Conservation (phyloP, 2,113 vertebrate species). For the Egretta garzetta region DNA sequence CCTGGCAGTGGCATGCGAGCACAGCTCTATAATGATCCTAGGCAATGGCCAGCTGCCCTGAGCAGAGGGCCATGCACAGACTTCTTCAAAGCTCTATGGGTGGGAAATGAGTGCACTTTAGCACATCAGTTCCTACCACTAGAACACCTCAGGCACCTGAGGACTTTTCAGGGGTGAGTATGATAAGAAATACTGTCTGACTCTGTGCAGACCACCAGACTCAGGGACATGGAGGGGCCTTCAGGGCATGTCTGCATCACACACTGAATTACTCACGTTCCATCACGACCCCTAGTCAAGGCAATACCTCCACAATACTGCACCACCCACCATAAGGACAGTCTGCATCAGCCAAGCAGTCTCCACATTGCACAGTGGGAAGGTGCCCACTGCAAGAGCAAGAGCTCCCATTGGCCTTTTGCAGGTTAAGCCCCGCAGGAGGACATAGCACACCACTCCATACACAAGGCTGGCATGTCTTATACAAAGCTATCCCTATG, state of each 20-base stretch:
- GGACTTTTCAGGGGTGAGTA: background rate
- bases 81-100: background rate
- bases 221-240: background rate
- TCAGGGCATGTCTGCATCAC: background rate
- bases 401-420: background rate
- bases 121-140: background rate
- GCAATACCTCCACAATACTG: background rate
- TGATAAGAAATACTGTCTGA: background rate
- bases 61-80: background rate
- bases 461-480: background rate
- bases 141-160: background rate
- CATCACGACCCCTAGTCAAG: background rate
- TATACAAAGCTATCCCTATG: background rate
- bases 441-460: background rate
- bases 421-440: background rate
- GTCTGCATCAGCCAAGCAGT: background rate
- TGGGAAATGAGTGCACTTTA: background rate
- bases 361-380: background rate
- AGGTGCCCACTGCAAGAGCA: background rate
- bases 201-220: background rate
- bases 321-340: background rate
- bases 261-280: background rate
- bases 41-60: background rate
- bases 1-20: background rate
- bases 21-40: background rate